These are phyloP conservation scores for Paramormyrops kingsleyae DNA, from an alignment of 2,113 vertebrate genomes.

Conservation along the genomic window DNA sequence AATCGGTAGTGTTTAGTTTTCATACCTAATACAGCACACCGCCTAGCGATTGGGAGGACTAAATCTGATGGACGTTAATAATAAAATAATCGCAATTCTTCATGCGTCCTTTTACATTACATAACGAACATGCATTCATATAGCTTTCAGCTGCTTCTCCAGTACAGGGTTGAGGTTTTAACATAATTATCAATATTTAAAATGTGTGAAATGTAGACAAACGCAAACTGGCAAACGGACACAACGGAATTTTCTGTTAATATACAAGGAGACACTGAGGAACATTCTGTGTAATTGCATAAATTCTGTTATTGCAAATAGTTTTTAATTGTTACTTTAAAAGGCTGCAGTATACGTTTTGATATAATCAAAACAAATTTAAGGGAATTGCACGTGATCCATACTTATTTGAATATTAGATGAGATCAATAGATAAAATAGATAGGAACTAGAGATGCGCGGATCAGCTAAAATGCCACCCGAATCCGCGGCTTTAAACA, in stretches of 20 bases:
- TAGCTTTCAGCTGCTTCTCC: neutral
- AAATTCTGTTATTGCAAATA: too few species aligned
- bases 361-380: too few species aligned
- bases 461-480: too few species aligned
- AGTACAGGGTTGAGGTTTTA: neutral
- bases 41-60: neutral
- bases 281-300: too few species aligned
- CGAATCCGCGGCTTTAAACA: too few species aligned
- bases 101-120: neutral
- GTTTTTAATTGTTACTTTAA: too few species aligned
- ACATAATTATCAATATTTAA: neutral
- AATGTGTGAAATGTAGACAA: neutral
- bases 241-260: neutral
- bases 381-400: too few species aligned
- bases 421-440: too few species aligned
- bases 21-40: neutral
- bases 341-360: too few species aligned
- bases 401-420: too few species aligned
- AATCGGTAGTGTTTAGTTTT: neutral
- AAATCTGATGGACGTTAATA: neutral
- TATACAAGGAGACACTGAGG: neutral
- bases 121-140: neutral
- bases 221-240: neutral
- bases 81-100: neutral
- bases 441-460: too few species aligned